Base-by-base conservation (phyloP, 2,113 vertebrate species). In the Potamarius usumacintae region DNA sequence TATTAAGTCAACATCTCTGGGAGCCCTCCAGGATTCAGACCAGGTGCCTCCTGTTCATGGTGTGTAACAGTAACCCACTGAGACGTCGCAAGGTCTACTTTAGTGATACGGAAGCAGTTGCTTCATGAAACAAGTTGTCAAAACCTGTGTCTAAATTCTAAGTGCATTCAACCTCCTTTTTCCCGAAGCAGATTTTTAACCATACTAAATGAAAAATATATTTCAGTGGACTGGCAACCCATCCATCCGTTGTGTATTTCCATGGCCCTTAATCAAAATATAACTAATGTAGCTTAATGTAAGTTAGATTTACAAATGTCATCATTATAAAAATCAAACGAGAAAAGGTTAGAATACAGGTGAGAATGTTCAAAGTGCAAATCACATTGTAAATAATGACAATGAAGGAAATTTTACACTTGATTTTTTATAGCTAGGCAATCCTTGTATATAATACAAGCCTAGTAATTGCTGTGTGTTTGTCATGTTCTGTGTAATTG, bases 31-130 rank as follows among this genome's bases (percentile, higher is more conserved):
- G 84, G 8, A 77, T 77, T 77, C 71, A 77, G 17, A 62, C 55
- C 72, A 78, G 72, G 72, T 85, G 72, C 58, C 84, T 78, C 58
- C n/a, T 78, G n/a, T 65, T 78, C 74, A 48, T 65, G 60, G 81
- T 71, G 84, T 76, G 71, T 77, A 65, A 62, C 5, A 62, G 11
- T 78, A 30, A 53, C 8, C 17, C 22, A 34, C 58, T 80, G 71
- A 48, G 27, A 79, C 30, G 4, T 53, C 8, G 3, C 15, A 25
- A 65, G 25, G 10, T 48, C 18, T 48, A 58, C 15, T 78, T 85
- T 77, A 22, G 8, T 0, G 3, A 77, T 17, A 76, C 12, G 17
- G 12, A 42, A 58, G 53, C 76, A 10, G 42, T 48, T 77, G 48
- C 20, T 14, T 53, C 22, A 83, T 55, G 22, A 34, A 17, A 12